Evolutionary conservation across 1,140 invertebrate species (phyloP), one percentile per base, ranked within the genome.

Genomic region (Limonius californicus): DNA sequence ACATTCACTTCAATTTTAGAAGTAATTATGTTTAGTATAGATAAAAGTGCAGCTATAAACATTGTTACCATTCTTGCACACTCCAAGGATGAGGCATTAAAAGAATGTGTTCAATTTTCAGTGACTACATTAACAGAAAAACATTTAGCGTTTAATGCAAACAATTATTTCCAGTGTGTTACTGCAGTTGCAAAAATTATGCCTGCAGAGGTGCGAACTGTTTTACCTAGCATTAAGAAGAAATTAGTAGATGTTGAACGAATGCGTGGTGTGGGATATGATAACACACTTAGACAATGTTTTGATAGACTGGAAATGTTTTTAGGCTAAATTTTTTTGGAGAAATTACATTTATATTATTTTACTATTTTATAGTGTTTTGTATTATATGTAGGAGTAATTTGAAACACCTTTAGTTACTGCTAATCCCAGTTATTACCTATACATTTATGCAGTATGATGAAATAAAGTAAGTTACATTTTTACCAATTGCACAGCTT

Each of bases 211-310:
- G 43, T 75, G 3, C 62, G 54, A 30, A 54, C 50, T 30, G 14
- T 68, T 6, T 54, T 74, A 1, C 66, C 55, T 12, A 56, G 59
- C 35, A 67, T 76, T 42, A 69, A 67, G 47, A 50, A 64, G 45
- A 64, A 75, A 21, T 62, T 75, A 20, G 30, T 18, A 12, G 62
- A 63, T 56, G 67, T 74, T 19, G 74, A 76, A 65, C 61, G 62
- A 19, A 66, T 74, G 56, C 60, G 73, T 39, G 72, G 73, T 11
- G 67, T 75, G 6, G 72, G 73, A 1, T 76, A 67, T 68, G 73
- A 76, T 67, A 70, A 71, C 32, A 70, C 63, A 54, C 65, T 76
- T 50, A 66, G 74, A 32, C 32, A 66, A 30, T 64, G 68, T 63
- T 69, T 71, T 8, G 70, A 73, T 47, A 69, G 16, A 16, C 9